phyloP scores from a whole-genome alignment of 2,797 vertebrate species.

The Sebastes oblongus region DNA sequence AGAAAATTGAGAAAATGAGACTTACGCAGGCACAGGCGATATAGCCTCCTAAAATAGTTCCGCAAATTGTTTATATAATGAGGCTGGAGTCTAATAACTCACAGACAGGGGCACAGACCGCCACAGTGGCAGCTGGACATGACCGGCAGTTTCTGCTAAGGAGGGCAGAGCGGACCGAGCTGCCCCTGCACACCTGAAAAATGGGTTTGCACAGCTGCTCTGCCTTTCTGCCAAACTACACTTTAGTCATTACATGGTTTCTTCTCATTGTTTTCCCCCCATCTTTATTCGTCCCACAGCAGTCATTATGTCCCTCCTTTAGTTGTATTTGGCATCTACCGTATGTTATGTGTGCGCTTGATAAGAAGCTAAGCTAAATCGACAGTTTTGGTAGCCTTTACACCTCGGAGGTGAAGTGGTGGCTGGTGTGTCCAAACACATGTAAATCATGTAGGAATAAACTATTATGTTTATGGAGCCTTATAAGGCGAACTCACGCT shows the following conservation, averaged over 20 bases:
- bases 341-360: not conserved
- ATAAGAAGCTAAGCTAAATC: slow-evolving; percentile 4
- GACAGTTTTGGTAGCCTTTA: not conserved
- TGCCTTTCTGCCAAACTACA: slow-evolving; percentile 34
- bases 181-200: slow-evolving; percentile 47
- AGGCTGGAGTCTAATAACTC: slow-evolving; percentile 47
- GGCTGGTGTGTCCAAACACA: not conserved
- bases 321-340: slow-evolving; percentile 26
- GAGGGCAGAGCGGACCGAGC: slow-evolving; percentile 13
- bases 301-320: slow-evolving; percentile 8
- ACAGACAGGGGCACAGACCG: slow-evolving; percentile 15
- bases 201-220: slow-evolving; percentile 51
- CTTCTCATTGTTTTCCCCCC: slow-evolving; percentile 20
- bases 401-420: not conserved
- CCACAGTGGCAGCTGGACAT: slow-evolving; percentile 57
- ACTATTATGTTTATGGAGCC: slow-evolving; percentile 13
- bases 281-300: slow-evolving; percentile 20
- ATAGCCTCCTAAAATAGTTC: slow-evolving; percentile 34
- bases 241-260: slow-evolving; percentile 28
- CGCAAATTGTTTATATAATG: slow-evolving; percentile 49
- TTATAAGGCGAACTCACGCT: slow-evolving; percentile 25
- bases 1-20: slow-evolving; percentile 41
- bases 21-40: not conserved
- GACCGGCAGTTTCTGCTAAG: slow-evolving; percentile 48
- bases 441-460: slow-evolving; percentile 10